A percentile compares a stretch with the other conserved stretches of the same genome.
phyloP scores from a whole-genome alignment of 1,140 invertebrate species.

The Mercenaria mercenaria region DNA sequence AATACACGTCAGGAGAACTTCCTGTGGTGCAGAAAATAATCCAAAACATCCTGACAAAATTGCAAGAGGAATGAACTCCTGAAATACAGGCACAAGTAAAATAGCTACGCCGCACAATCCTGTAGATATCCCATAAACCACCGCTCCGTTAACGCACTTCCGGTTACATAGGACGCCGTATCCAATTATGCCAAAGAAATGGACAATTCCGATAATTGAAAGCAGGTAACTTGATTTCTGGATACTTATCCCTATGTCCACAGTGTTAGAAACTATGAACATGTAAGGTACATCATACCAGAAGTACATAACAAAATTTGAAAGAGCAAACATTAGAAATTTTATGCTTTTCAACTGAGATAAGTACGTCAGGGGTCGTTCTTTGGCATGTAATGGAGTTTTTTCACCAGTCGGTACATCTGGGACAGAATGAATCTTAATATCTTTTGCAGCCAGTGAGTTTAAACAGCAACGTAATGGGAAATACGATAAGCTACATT shows the following conservation, averaged over 20 bases:
- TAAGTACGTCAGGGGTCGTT: too few relatives aligned
- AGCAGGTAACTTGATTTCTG: constrained; percentile 94
- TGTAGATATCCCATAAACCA: constrained; percentile 79
- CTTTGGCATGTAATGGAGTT: too few relatives aligned
- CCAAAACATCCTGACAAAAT: constrained; percentile 71
- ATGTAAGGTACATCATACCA: constrained; percentile 83
- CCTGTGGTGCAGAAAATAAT: constrained; percentile 75
- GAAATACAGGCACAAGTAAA: constrained; percentile 72
- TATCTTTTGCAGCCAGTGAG: too few relatives aligned
- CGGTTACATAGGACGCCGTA: constrained; percentile 95
- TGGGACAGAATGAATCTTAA: too few relatives aligned
- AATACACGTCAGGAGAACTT: constrained; percentile 73
- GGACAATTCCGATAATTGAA: constrained; percentile 93
- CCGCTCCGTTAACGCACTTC: constrained; percentile 84
- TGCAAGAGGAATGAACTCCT: constrained; percentile 6
- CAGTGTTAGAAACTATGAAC: constrained; percentile 77
- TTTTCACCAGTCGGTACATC: too few relatives aligned
- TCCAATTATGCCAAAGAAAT: constrained; percentile 90
- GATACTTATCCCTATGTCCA: constrained; percentile 79
- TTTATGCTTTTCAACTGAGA: constrained; percentile 63
- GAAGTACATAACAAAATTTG: constrained; percentile 81
- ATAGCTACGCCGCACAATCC: constrained; percentile 75
- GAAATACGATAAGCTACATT: too few relatives aligned
- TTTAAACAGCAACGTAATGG: too few relatives aligned
- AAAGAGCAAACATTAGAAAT: constrained; percentile 78